Percentiles rank a stretch among this genome's conserved stretches.
phyloP scores from a whole-genome alignment of 2,888 invertebrate genomes.

The Drosophila anomelani region DNA sequence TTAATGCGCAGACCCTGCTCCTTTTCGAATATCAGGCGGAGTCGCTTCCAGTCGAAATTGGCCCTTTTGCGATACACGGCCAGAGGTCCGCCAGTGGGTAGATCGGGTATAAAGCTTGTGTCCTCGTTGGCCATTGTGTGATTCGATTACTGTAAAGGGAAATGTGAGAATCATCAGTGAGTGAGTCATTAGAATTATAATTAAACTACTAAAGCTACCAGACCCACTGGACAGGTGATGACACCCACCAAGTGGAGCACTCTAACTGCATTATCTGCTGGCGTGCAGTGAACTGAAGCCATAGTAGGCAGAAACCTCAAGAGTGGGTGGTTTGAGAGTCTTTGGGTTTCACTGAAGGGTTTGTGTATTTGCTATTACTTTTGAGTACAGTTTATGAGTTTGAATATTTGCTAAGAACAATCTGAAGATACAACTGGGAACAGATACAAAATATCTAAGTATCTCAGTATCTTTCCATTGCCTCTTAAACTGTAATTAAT shows the following conservation, averaged over 20 bases:
- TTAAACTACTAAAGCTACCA: not conserved
- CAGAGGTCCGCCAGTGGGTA: constrained; percentile 88
- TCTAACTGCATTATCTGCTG: constrained; percentile 24
- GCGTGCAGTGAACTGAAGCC: constrained; percentile 38
- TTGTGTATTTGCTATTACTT: not conserved
- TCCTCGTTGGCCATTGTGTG: constrained; percentile 80
- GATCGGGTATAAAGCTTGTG: constrained; percentile 88
- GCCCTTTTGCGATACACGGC: constrained; percentile 91
- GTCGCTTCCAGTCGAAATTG: constrained; percentile 94
- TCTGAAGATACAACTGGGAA: not conserved
- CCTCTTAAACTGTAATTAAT: not conserved
- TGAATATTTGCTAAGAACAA: not conserved
- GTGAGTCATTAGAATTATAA: constrained; percentile 9
- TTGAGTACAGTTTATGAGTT: not conserved
- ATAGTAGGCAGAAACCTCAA: constrained; percentile 30
- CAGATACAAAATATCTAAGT: not conserved
- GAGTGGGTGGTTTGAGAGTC: constrained; percentile 1
- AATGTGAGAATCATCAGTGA: not conserved
- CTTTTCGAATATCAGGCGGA: constrained; percentile 92
- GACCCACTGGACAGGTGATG: constrained; percentile 8
- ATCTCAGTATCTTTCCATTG: not conserved
- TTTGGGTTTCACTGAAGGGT: constrained; percentile 16
- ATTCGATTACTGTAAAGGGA: constrained; percentile 5
- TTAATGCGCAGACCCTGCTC: constrained; percentile 91
- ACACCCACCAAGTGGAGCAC: constrained; percentile 32